A percentile compares a stretch with the other conserved stretches of the same genome.
These are phyloP conservation scores for Lepus americanus DNA, from an alignment of 2,113 vertebrate genomes.

Conservation along the genomic window DNA sequence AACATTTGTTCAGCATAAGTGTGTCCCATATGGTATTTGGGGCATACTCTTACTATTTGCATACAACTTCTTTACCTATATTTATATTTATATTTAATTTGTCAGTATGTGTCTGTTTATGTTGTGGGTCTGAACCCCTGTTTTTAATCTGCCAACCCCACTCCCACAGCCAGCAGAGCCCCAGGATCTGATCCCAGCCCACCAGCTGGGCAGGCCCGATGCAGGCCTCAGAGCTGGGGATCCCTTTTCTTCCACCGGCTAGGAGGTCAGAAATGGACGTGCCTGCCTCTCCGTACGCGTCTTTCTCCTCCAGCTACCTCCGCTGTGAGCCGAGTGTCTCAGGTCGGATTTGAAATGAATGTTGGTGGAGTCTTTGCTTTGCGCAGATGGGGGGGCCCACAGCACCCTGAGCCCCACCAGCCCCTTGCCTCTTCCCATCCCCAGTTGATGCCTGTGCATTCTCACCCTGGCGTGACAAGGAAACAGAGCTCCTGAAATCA, in stretches of 20 bases:
- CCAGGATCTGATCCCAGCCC: neutral
- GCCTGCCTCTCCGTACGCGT: neutral
- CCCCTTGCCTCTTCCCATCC: accelerated
- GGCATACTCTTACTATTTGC: neutral
- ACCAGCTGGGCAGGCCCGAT: neutral
- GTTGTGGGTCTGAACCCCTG: neutral
- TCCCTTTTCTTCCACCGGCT: neutral
- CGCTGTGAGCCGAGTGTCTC: neutral
- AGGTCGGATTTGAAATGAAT: neutral
- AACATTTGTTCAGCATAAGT: neutral
- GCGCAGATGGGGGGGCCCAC: neutral
- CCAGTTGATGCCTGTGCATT: neutral
- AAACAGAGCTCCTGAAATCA: neutral
- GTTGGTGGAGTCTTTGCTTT: neutral
- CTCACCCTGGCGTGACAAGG: neutral
- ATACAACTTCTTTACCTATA: neutral
- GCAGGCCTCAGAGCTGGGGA: neutral
- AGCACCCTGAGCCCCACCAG: neutral
- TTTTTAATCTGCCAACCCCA: neutral
- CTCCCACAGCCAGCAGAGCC: neutral
- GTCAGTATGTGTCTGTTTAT: neutral
- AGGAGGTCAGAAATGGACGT: neutral
- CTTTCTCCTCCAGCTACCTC: neutral
- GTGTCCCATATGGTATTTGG: neutral
- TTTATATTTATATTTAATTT: neutral